A percentile compares a stretch with the other conserved stretches of the same genome.
phyloP scores from a whole-genome alignment of 2,888 invertebrate genomes.

The Halictus quadricinctus region DNA sequence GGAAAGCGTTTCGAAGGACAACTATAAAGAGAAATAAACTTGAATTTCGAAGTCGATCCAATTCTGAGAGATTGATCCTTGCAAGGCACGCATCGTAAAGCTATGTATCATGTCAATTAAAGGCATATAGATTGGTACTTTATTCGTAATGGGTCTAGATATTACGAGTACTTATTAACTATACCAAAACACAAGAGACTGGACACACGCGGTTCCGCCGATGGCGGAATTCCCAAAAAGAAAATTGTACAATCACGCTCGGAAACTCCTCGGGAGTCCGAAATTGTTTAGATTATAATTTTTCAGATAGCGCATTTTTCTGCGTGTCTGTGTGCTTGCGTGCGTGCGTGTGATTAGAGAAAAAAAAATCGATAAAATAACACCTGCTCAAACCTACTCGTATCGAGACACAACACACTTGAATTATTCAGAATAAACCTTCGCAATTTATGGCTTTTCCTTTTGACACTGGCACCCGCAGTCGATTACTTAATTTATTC shows the following conservation, averaged over 20 bases:
- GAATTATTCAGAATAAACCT: constrained; percentile 29
- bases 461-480: constrained; percentile 30
- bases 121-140: constrained; percentile 59
- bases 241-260: constrained; percentile 65
- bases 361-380: constrained; percentile 36
- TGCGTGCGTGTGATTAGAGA: constrained; percentile 50
- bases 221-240: constrained; percentile 38
- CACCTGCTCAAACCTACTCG: constrained; percentile 61
- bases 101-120: constrained; percentile 71
- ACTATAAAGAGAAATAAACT: constrained; percentile 1
- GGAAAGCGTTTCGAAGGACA: not conserved
- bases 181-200: constrained; percentile 58
- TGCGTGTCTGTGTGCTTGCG: constrained; percentile 52
- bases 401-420: constrained; percentile 48
- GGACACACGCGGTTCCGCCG: constrained; percentile 48
- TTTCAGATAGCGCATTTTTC: constrained; percentile 47
- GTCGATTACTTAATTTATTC: constrained; percentile 9
- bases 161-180: constrained; percentile 48
- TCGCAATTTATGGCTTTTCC: constrained; percentile 43
- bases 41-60: constrained; percentile 34
- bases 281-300: constrained; percentile 56
- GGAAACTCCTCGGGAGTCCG: constrained; percentile 30
- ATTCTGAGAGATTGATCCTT: constrained; percentile 54
- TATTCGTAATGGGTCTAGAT: constrained; percentile 49
- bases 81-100: constrained; percentile 59